Evolutionary conservation across 2,888 invertebrate species (phyloP).

Genomic region (Horisme vitalbata): DNA sequence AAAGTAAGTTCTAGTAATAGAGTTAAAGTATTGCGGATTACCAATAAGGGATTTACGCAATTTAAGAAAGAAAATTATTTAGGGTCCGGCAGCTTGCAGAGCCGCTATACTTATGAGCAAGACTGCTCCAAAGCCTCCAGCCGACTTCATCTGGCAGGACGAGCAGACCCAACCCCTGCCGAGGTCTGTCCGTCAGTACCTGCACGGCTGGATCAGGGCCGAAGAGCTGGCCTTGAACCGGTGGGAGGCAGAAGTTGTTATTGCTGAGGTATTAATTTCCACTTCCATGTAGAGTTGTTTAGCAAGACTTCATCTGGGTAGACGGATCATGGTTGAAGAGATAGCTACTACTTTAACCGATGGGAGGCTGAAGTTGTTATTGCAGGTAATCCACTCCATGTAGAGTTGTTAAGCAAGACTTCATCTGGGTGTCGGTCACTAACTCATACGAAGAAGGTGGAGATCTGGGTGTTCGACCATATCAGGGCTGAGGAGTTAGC

Average conservation of each 20-base stretch:
- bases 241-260: conserved; percentile 62
- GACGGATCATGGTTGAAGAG: conserved; percentile 47
- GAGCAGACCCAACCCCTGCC: conserved; percentile 72
- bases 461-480: too few species aligned
- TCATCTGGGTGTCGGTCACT: too few species aligned
- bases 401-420: too few species aligned
- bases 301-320: too few species aligned
- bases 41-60: too few species aligned
- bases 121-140: conserved; percentile 39
- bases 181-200: conserved; percentile 59
- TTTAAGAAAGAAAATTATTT: too few species aligned
- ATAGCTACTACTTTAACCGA: conserved; percentile 53
- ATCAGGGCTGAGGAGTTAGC: conserved; percentile 55
- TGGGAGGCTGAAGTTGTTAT: conserved; percentile 64
- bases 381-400: conserved; percentile 50
- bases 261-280: conserved; percentile 54
- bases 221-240: conserved; percentile 58
- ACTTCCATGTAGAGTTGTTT: too few species aligned
- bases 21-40: too few species aligned
- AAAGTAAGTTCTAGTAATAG: too few species aligned
- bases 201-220: conserved; percentile 66
- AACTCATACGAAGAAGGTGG: too few species aligned
- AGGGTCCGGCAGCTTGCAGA: conserved; percentile 58
- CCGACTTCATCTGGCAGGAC: conserved; percentile 58
- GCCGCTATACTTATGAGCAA: conserved; percentile 39